Base-by-base conservation (phyloP, 2,797 vertebrate species). In the Pseudochirops corinnae region DNA sequence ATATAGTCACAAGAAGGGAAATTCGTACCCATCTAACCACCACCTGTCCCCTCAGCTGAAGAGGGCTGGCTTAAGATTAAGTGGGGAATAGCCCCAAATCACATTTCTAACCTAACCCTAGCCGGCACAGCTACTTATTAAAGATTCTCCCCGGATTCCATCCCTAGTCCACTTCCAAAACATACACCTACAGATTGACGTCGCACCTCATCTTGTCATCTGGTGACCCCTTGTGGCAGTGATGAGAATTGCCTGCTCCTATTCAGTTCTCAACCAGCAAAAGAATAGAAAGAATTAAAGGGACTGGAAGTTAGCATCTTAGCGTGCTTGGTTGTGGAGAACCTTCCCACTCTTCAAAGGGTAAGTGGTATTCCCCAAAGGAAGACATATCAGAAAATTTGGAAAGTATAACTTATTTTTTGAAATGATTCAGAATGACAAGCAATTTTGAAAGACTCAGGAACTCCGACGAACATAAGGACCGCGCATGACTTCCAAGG, bases 211-310 rank as follows among this genome's bases (percentile, higher is more conserved):
- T 97, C 94, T 95, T 94, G 98, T 97, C 97, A 6, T 96, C 96
- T 87, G 97, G 46, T 97, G 91, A 97, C 98, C 98, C 82, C 99
- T 98, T 95, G 96, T 98, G 99, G 97, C 92, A 0, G 1, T 0
- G 90, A n/a, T 5, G 53, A 46, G 55, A 4, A 87, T 95, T 11
- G 39, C 96, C 50, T 21, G 93, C 14, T 31, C 14, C 6, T 29
- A 18, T 50, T 90, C 39, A 0, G 0, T 1, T 0, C 33, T 39
- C 67, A 46, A 26, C 9, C 31, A 26, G 39, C 2, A 9, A 24
- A 82, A 82, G 18, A 82, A 2, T 4, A 82, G 39, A 82, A 82
- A 82, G 39, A 82, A 82, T 82, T 24, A 46, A 5, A 46, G 4
- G 67, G 10, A 46, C 39, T 26, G 74, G 21, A 6, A 46, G n/a